phyloP scores from a whole-genome alignment of 2,113 vertebrate species.

The Stigmatopora nigra region DNA sequence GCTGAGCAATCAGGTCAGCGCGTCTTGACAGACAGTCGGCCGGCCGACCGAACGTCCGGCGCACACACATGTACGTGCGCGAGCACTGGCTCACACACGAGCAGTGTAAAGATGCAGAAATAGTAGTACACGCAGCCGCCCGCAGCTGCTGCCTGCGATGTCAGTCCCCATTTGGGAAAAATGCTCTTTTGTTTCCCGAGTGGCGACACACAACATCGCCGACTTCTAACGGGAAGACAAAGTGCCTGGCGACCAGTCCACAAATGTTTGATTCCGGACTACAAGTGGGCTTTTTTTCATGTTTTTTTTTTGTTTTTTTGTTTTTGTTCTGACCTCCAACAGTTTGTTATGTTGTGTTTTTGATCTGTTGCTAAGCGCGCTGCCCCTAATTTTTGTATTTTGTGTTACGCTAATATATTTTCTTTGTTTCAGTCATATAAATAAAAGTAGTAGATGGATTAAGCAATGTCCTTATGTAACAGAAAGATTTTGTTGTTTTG shows the following conservation, averaged over 20 bases:
- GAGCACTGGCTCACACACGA: slow-evolving; percentile 26
- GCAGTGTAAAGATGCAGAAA: slow-evolving; percentile 9
- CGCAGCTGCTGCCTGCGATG: slow-evolving; percentile 71
- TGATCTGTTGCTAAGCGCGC: too few relatives aligned
- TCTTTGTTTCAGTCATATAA: too few relatives aligned
- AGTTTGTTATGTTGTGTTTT: too few relatives aligned
- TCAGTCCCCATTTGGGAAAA: slow-evolving; percentile 63
- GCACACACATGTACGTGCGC: slow-evolving; percentile 30
- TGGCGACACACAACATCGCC: slow-evolving; percentile 43
- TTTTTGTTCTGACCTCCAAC: too few relatives aligned
- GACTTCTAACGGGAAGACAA: slow-evolving; percentile 26
- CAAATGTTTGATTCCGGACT: slow-evolving; percentile 15
- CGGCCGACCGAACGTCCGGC: too few relatives aligned
- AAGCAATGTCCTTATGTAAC: too few relatives aligned
- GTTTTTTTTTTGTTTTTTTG: too few relatives aligned
- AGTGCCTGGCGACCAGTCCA: slow-evolving; percentile 12
- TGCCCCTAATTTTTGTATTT: too few relatives aligned
- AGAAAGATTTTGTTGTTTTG: too few relatives aligned
- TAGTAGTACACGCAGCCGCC: slow-evolving; percentile 53
- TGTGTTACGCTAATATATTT: too few relatives aligned
- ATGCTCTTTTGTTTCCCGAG: slow-evolving; percentile 56
- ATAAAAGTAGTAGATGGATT: too few relatives aligned
- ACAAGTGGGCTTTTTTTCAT: too few relatives aligned
- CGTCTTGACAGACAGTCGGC: slow-evolving; percentile 60
- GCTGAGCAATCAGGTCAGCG: slow-evolving; percentile 76